Evolutionary conservation across 2,888 invertebrate genomes (phyloP).

Genomic region (Ichneumoninae sp.): DNA sequence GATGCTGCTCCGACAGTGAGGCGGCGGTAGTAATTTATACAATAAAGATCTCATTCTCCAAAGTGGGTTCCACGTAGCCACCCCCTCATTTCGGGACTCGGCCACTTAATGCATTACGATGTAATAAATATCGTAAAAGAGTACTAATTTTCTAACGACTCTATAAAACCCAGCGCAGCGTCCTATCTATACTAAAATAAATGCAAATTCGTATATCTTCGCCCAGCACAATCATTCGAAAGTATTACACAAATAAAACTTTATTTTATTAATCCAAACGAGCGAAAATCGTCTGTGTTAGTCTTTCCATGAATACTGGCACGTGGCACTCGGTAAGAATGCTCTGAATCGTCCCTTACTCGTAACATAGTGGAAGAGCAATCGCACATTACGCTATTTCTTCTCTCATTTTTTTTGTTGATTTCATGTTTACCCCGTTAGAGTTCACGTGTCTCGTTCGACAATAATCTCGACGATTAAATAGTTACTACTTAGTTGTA

Average conservation of each 20-base stretch:
- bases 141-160: neutral
- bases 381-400: slow-evolving; percentile 3
- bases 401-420: neutral
- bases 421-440: slow-evolving; percentile 1
- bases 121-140: neutral
- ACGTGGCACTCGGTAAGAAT: slow-evolving; percentile 36
- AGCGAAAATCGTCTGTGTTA: slow-evolving; percentile 54
- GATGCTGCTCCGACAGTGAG: neutral
- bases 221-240: neutral
- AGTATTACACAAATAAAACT: slow-evolving; percentile 67
- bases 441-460: slow-evolving; percentile 30
- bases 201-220: neutral
- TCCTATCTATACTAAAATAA: neutral
- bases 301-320: slow-evolving; percentile 58
- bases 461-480: slow-evolving; percentile 43
- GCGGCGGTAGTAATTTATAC: neutral
- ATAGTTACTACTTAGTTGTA: slow-evolving; percentile 90
- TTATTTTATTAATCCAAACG: slow-evolving; percentile 65
- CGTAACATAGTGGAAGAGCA: slow-evolving; percentile 18
- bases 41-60: neutral
- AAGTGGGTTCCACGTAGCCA: neutral
- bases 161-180: neutral
- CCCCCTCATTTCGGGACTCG: no score
- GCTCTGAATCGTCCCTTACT: slow-evolving; percentile 1
- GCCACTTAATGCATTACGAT: no score